Evolutionary conservation across 2,888 invertebrate genomes (phyloP).

Genomic region (Agrenia bidenticulata): DNA sequence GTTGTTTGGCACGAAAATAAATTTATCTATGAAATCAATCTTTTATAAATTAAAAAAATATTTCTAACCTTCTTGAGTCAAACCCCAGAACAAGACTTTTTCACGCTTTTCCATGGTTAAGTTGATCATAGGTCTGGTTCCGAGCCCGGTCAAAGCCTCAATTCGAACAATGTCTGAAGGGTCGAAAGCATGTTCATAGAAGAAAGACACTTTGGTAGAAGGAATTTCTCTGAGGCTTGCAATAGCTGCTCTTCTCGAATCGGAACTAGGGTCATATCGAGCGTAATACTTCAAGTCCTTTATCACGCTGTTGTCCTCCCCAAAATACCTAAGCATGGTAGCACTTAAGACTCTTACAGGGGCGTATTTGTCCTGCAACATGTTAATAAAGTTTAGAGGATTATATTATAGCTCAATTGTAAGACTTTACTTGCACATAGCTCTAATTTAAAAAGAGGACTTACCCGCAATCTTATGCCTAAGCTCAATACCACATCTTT

Average conservation of each 20-base stretch:
- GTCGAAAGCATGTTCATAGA: constrained; percentile 28
- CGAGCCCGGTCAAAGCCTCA: constrained; percentile 14
- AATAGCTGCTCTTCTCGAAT: constrained; percentile 16
- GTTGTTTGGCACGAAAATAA: too few relatives aligned
- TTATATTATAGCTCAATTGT: too few relatives aligned
- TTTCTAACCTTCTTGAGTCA: constrained; percentile 22
- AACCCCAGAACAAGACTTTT: constrained; percentile 18
- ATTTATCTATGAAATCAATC: too few relatives aligned
- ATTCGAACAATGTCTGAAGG: constrained; percentile 8
- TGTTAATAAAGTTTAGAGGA: too few relatives aligned
- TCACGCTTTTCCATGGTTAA: not conserved
- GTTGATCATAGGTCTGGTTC: constrained; percentile 1
- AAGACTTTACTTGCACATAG: too few relatives aligned
- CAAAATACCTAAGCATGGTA: not conserved
- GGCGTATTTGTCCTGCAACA: constrained; percentile 16
- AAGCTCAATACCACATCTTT: not conserved
- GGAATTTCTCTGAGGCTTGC: not conserved
- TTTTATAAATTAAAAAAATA: too few relatives aligned
- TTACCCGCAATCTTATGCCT: not conserved
- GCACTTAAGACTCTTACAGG: constrained; percentile 16
- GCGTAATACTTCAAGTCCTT: constrained; percentile 21
- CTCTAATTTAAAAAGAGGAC: too few relatives aligned
- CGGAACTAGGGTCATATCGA: constrained; percentile 19
- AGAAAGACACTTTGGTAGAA: constrained; percentile 7
- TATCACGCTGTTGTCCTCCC: not conserved